A percentile compares a stretch with the other conserved stretches of the same genome.
Evolutionary conservation across 1,140 invertebrate genomes (phyloP).

Genomic region (Andricus grossulariae): DNA sequence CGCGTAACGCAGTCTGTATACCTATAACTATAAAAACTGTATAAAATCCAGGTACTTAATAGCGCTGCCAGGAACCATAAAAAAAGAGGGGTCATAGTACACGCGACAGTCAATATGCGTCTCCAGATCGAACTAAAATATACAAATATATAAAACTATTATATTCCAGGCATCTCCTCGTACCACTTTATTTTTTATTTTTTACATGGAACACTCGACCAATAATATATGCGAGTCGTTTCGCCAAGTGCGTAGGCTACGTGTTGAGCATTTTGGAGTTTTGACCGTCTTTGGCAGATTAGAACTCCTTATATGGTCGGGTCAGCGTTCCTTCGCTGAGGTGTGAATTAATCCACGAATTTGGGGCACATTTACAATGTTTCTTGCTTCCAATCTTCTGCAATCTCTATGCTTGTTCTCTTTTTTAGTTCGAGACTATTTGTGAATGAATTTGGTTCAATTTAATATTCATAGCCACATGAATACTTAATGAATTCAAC

Average conservation of each 20-base stretch:
- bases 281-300: conserved; percentile 23
- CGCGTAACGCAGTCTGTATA: conserved; percentile 20
- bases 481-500: too few relatives aligned
- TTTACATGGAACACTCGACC: conserved; percentile 9
- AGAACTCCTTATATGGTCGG: conserved; percentile 7
- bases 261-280: conserved; percentile 5
- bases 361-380: conserved; percentile 2
- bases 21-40: conserved; percentile 15
- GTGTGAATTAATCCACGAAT: conserved; percentile 6
- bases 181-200: neutral
- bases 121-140: neutral
- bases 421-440: neutral
- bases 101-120: neutral
- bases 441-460: too few relatives aligned
- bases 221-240: conserved; percentile 17
- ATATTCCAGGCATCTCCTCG: neutral
- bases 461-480: too few relatives aligned
- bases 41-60: conserved; percentile 13
- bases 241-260: conserved; percentile 21
- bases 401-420: neutral
- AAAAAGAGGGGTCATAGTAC: conserved; percentile 10
- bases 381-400: neutral
- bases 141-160: neutral
- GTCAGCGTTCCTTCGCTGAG: neutral
- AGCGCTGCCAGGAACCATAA: neutral